These are phyloP conservation scores for Synergus umbraculus DNA, from an alignment of 2,888 invertebrate species.

Conservation along the genomic window DNA sequence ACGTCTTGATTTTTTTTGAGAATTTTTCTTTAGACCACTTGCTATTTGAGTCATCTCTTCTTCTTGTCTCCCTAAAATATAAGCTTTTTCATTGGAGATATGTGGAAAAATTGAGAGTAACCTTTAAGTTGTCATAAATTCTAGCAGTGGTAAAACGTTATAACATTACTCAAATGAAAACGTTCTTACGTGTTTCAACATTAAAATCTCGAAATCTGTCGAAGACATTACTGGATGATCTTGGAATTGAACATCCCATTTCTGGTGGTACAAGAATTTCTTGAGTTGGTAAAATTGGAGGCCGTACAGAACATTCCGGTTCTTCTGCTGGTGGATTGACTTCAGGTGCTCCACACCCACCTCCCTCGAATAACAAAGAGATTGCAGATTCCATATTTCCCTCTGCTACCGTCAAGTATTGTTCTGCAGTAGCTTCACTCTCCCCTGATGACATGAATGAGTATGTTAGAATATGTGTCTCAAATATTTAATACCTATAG, in stretches of 20 bases:
- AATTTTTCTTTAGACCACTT: conserved; percentile 63
- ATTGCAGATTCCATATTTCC: conserved; percentile 74
- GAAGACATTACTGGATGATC: conserved; percentile 70
- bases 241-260: conserved; percentile 68
- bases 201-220: conserved; percentile 75
- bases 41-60: conserved; percentile 74
- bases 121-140: no score
- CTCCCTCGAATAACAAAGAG: conserved; percentile 71
- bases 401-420: conserved; percentile 71
- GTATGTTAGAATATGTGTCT: not conserved
- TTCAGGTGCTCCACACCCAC: conserved; percentile 52
- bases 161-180: not conserved
- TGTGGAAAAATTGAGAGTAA: not conserved
- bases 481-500: not conserved
- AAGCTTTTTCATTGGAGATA: conserved; percentile 6
- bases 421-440: conserved; percentile 69
- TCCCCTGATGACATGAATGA: conserved; percentile 62
- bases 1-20: conserved; percentile 77
- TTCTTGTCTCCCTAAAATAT: conserved; percentile 70
- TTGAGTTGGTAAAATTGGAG: conserved; percentile 73
- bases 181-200: conserved; percentile 72
- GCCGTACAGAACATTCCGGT: conserved; percentile 65
- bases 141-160: no score
- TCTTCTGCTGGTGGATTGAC: conserved; percentile 61
- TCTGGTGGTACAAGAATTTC: conserved; percentile 73